Evolutionary conservation across 2,888 invertebrate species (phyloP), one percentile per base, ranked within the genome.

Genomic region (Stratiomys singularior): DNA sequence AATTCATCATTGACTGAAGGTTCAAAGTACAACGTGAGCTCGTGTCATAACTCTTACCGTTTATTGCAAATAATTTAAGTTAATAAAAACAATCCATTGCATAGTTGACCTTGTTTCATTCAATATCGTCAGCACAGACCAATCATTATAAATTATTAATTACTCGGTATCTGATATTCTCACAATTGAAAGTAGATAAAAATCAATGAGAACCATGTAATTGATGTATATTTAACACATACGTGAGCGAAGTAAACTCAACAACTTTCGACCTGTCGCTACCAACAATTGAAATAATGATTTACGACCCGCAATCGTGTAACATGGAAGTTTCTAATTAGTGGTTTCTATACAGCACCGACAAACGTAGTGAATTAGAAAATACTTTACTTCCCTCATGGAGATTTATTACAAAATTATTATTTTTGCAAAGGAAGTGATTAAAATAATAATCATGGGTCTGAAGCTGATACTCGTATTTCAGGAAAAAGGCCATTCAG

Each of bases 161-260:
- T 37, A 9, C 37, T 9, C 37, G 18, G 4, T 37, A 15, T 28
- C 30, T 37, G 37, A 37, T 66, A 37, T 66, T 66, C 66, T n/a
- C 66, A 66, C 66, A 27, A 66, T 37, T 66, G 37, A 66, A 37
- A 66, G 13, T 66, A 66, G 66, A 66, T 66, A 44, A 37, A 66
- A 66, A 52, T 52, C 52, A 52, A 52, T 52, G 52, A 52, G 15
- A 52, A 13, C 18, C 15, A 18, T 13, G 2, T 52, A 52, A 52
- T 52, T 52, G 52, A 52, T 52, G 52, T 18, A 15, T n/a, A 52
- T 52, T 52, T 52, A 13, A 52, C 15, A 15, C 7, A 52, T 52
- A 52, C 52, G 18, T 18, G 52, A 13, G 18, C 18, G 52, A 52
- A 52, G 52, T 18, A 18, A 18, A 52, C 52, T 13, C 52, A 18